Evolutionary conservation across 2,797 vertebrate species (phyloP).

Genomic region (Lophius americanus): DNA sequence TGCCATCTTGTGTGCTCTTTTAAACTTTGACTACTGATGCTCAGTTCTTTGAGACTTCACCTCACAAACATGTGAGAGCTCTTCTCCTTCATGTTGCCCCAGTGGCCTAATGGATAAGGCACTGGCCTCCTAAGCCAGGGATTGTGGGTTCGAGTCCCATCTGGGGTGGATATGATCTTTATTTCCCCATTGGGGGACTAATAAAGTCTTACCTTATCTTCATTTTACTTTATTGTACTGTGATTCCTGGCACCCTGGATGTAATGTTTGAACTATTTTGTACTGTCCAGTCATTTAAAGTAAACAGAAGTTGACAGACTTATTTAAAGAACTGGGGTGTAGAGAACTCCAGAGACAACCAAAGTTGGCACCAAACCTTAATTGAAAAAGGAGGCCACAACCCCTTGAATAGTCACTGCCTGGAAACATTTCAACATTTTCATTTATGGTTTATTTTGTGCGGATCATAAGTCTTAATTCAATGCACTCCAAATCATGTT

Average conservation of each 20-base stretch:
- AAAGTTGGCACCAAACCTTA: not conserved
- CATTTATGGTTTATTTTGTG: not conserved
- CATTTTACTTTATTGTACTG: not conserved
- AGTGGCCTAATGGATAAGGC: slow-evolving; percentile 80
- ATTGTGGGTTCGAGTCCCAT: slow-evolving; percentile 79
- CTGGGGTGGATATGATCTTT: slow-evolving; percentile 48
- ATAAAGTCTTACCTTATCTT: too few relatives aligned
- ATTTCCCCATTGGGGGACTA: too few relatives aligned
- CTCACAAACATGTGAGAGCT: not conserved
- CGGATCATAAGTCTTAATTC: not conserved
- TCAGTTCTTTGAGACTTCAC: not conserved
- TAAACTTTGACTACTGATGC: slow-evolving; percentile 18
- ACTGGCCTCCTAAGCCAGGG: slow-evolving; percentile 79
- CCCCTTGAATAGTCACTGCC: slow-evolving; percentile 3
- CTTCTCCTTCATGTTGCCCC: slow-evolving; percentile 13
- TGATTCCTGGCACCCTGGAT: not conserved
- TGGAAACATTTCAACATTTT: slow-evolving; percentile 4
- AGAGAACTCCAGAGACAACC: not conserved
- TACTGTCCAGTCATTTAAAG: slow-evolving; percentile 1
- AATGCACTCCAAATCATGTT: too few relatives aligned
- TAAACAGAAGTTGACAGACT: not conserved
- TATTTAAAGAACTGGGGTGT: not conserved
- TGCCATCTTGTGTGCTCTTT: slow-evolving; percentile 29
- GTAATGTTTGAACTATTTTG: slow-evolving; percentile 1
- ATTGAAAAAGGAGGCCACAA: not conserved